These are phyloP conservation scores for Sebastes schlegelii DNA, from an alignment of 2,113 vertebrate species.

Conservation along the genomic window DNA sequence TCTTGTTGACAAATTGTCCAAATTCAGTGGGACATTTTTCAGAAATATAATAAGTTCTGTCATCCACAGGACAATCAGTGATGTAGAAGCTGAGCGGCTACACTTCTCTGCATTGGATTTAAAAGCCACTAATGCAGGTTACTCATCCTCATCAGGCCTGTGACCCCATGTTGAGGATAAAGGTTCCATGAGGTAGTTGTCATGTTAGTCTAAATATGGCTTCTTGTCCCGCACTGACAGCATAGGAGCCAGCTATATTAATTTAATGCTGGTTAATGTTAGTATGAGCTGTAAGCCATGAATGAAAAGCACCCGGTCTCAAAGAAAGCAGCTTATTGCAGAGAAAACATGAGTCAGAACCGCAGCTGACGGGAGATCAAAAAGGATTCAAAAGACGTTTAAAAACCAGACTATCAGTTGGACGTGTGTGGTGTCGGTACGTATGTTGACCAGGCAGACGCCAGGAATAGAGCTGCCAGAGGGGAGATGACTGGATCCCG, in stretches of 20 bases:
- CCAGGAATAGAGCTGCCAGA: slow-evolving; percentile 44
- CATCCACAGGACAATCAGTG: no score
- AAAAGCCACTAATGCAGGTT: no score
- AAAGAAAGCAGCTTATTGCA: slow-evolving; percentile 29
- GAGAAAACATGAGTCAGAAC: slow-evolving; percentile 24
- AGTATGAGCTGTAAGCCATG: not conserved
- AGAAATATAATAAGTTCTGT: no score
- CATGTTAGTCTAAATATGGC: not conserved
- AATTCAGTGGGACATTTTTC: no score
- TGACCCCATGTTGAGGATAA: no score
- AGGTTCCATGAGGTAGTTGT: not conserved
- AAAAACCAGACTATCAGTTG: slow-evolving; percentile 20
- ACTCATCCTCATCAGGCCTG: no score
- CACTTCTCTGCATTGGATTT: no score
- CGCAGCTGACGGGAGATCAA: slow-evolving; percentile 32
- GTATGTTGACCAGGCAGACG: slow-evolving; percentile 31
- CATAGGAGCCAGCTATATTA: not conserved
- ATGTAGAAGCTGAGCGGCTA: no score
- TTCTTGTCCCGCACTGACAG: not conserved
- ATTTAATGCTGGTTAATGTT: not conserved
- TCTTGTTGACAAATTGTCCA: no score
- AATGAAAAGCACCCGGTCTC: slow-evolving; percentile 1
- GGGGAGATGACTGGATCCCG: slow-evolving; percentile 45
- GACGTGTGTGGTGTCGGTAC: not conserved
- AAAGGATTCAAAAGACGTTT: slow-evolving; percentile 27